Evolutionary conservation across 2,797 vertebrate species (phyloP).

Genomic region (Spatula clypeata): DNA sequence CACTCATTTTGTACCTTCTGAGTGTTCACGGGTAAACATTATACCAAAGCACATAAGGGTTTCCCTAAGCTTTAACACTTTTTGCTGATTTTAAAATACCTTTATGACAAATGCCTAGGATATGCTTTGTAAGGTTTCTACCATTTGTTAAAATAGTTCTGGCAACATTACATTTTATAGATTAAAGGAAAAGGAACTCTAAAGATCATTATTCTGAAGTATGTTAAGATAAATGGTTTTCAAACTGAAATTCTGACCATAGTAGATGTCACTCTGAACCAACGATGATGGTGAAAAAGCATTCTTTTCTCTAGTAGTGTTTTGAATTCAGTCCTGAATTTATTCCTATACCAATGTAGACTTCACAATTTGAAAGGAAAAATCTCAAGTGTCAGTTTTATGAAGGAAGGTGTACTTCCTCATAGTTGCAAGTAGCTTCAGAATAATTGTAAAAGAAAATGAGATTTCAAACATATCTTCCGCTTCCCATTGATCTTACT

Average conservation of each 20-base stretch:
- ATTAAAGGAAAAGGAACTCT: neutral
- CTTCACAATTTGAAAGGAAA: neutral
- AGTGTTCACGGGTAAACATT: neutral
- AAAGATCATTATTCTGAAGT: neutral
- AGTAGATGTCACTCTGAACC: neutral
- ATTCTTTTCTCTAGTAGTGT: neutral
- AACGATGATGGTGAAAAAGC: neutral
- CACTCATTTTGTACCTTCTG: neutral
- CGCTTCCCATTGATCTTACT: neutral
- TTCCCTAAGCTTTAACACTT: neutral
- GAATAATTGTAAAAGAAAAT: neutral
- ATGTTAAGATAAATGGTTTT: neutral
- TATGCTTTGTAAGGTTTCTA: neutral
- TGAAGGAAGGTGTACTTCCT: accelerated
- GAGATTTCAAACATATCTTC: neutral
- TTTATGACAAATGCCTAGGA: neutral
- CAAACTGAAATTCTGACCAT: neutral
- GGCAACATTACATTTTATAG: neutral
- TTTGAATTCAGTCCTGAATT: neutral
- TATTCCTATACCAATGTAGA: neutral
- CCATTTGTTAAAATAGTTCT: neutral
- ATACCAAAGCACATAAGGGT: neutral
- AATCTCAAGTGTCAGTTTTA: neutral
- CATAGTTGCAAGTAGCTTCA: accelerated
- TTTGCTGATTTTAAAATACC: neutral